Percentiles rank a stretch among this genome's conserved stretches.
Conservation (phyloP, 1,140 invertebrate species). For the Chionoecetes opilio region DNA sequence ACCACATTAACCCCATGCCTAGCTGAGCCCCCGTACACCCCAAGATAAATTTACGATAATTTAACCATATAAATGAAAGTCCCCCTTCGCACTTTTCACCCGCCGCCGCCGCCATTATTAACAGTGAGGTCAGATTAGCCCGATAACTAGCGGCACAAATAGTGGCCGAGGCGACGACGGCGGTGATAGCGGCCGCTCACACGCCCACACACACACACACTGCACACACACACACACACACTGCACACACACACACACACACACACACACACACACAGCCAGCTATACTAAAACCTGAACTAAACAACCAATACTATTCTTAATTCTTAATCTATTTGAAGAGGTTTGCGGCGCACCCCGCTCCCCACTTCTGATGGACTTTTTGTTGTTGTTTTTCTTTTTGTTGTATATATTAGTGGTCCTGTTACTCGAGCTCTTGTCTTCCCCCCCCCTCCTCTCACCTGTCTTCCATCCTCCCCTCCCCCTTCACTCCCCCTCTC, state of each 20-base stretch:
- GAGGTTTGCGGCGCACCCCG: too few relatives aligned
- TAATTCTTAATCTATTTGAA: too few relatives aligned
- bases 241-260: neutral
- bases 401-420: too few relatives aligned
- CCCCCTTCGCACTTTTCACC: constrained; percentile 59
- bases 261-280: constrained; percentile 18
- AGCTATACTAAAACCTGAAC: too few relatives aligned
- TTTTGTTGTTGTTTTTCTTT: too few relatives aligned
- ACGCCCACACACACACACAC: neutral
- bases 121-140: constrained; percentile 71
- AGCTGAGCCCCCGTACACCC: constrained; percentile 38
- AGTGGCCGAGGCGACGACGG: constrained; percentile 20
- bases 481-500: too few relatives aligned
- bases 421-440: too few relatives aligned
- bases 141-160: constrained; percentile 67
- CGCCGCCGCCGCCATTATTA: constrained; percentile 67
- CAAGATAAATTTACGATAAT: constrained; percentile 70
- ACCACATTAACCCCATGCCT: constrained; percentile 60
- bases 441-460: too few relatives aligned
- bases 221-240: too few relatives aligned
- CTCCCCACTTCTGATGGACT: too few relatives aligned
- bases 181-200: neutral
- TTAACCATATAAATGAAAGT: constrained; percentile 71
- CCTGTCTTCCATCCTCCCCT: too few relatives aligned
- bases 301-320: too few relatives aligned